Conservation (phyloP, 2,888 invertebrate genomes). For the Eilema sororculum region DNA sequence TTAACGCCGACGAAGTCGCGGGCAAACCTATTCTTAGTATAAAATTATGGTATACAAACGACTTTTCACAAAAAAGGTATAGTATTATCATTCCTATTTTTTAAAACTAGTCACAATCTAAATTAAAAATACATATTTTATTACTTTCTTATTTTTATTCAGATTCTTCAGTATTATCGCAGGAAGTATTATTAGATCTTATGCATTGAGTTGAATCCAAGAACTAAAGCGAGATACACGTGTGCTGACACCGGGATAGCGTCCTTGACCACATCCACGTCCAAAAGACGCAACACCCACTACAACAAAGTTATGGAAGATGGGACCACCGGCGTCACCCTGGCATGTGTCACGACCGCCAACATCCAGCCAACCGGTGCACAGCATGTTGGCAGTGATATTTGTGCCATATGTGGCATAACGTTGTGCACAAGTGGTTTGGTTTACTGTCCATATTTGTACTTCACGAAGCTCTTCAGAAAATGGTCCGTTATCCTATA, state of each 20-base stretch:
- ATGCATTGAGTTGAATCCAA: constrained; percentile 65
- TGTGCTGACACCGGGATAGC: constrained; percentile 60
- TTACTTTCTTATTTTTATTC: background rate
- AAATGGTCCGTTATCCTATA: constrained; percentile 24
- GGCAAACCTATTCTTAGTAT: no score
- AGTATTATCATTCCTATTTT: no score
- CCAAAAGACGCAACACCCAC: constrained; percentile 62
- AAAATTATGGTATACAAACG: no score
- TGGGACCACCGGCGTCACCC: constrained; percentile 64
- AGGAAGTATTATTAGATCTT: constrained; percentile 17
- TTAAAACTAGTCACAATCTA: no score
- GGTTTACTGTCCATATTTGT: constrained; percentile 59
- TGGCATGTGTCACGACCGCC: constrained; percentile 61
- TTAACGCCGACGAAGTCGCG: no score
- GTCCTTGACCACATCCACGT: constrained; percentile 47
- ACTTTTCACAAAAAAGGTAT: no score
- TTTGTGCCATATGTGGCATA: constrained; percentile 45
- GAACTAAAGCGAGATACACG: constrained; percentile 60
- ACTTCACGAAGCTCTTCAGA: constrained; percentile 61
- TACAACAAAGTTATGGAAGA: constrained; percentile 57
- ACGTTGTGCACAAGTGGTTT: constrained; percentile 49
- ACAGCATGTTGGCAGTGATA: constrained; percentile 64
- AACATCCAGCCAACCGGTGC: constrained; percentile 63
- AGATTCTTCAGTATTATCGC: background rate
- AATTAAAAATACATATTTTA: no score